Base-by-base conservation (phyloP, 2,113 vertebrate genomes). In the Struthidea cinerea region DNA sequence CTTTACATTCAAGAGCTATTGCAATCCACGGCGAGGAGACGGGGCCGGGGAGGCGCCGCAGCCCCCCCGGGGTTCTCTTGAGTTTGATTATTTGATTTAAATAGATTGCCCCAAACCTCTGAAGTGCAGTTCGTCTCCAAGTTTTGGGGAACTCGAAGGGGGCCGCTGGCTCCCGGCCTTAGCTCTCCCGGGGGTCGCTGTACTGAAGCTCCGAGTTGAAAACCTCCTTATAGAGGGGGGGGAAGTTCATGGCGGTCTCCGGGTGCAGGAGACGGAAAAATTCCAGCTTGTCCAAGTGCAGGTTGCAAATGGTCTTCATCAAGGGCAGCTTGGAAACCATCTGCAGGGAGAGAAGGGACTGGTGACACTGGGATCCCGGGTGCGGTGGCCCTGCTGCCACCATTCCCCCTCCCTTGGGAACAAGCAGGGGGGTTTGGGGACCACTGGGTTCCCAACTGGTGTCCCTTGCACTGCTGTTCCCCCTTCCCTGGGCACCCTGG, bases 261-360 rank as follows among this genome's bases (percentile, higher is more conserved):
- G 98, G 99, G 94, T 99, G 99, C 77, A 99, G 95, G 75, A 99
- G 97, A 9, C 97, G 98, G 97, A 99, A 99, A 96, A 99, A 99
- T 91, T 99, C 98, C 97, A 99, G 97, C 96, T 99, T 99, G 96
- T 99, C 99, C 69, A 98, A 98, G 97, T 99, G 99, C 68, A 99
- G 98, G 92, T 98, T 98, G 96, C 98, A 99, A 84, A 99, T 99
- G 26, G 98, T 99, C 97, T 98, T 99, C 98, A 99, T 98, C 56
- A 97, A 70, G 68, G 98, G 98, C 73, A 99, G 97, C 87, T 99
- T 99, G 70, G 99, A 98, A 85, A 99, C 97, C 98, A 99, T 99
- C 99, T 99, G 85, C 15, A 17, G 61, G 61, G 55, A 74, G 84
- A 76, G 64, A 21, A 82, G 67, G 63, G 95, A 11, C 69, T 8